These are phyloP conservation scores for Cloeon dipterum DNA, from an alignment of 2,888 invertebrate genomes.

Conservation along the genomic window DNA sequence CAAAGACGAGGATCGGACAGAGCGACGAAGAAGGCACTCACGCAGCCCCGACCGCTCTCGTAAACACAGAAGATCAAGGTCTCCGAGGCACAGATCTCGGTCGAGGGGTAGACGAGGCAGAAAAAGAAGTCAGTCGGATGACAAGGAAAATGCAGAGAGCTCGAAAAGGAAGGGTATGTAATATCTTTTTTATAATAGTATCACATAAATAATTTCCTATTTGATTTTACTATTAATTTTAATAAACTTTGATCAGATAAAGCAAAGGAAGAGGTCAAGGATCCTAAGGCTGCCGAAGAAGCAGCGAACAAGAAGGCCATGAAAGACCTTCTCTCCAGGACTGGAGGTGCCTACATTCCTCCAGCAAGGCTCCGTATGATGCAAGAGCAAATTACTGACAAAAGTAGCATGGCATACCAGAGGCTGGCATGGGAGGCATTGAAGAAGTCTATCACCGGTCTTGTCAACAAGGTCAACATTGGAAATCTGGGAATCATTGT, in stretches of 20 bases:
- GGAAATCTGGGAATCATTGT: constrained; percentile 85
- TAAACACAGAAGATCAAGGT: too few species aligned
- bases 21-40: too few species aligned
- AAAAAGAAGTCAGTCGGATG: constrained; percentile 1
- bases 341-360: constrained; percentile 94
- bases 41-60: too few species aligned
- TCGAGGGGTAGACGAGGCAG: constrained; percentile 2
- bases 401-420: constrained; percentile 81
- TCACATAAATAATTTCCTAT: too few species aligned
- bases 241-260: too few species aligned
- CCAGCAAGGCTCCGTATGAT: constrained; percentile 87
- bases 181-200: constrained; percentile 9
- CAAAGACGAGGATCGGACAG: too few species aligned
- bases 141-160: constrained; percentile 6
- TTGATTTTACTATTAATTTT: too few species aligned
- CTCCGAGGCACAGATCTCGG: constrained; percentile 4
- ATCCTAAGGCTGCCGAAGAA: constrained; percentile 15
- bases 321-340: constrained; percentile 57
- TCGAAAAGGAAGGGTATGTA: constrained; percentile 7
- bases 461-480: constrained; percentile 93
- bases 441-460: constrained; percentile 94
- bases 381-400: constrained; percentile 91
- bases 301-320: constrained; percentile 19
- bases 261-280: background rate
- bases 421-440: constrained; percentile 95